phyloP scores from a whole-genome alignment of 2,888 invertebrate species.

The Muscina levida region DNA sequence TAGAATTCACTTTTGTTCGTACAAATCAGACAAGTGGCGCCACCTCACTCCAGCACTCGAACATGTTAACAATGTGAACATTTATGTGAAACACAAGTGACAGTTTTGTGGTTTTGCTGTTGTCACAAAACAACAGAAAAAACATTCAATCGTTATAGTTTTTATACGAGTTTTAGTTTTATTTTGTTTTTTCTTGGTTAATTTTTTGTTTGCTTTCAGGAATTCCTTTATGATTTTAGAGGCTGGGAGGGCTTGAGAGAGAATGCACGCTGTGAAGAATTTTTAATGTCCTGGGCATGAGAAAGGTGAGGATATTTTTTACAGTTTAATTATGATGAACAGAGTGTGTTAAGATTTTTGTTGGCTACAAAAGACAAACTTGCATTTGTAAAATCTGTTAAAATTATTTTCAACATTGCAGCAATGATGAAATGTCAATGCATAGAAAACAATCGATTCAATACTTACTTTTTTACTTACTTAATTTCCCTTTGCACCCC shows the following conservation, averaged over 20 bases:
- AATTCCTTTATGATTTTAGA: conserved; percentile 50
- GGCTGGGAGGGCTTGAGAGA: background rate
- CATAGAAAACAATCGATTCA: too few relatives aligned
- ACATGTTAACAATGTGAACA: conserved; percentile 54
- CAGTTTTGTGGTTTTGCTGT: conserved; percentile 61
- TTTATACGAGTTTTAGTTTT: conserved; percentile 11
- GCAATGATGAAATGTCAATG: too few relatives aligned
- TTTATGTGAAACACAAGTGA: conserved; percentile 59
- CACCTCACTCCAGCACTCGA: conserved; percentile 38
- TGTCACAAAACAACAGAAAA: background rate
- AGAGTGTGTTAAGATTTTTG: too few relatives aligned
- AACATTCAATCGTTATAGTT: conserved; percentile 20
- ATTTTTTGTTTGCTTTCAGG: background rate
- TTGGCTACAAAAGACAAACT: too few relatives aligned
- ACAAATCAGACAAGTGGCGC: conserved; percentile 63
- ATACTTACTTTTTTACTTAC: too few relatives aligned
- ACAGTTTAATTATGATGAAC: too few relatives aligned
- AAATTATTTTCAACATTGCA: too few relatives aligned
- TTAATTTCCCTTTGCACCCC: too few relatives aligned
- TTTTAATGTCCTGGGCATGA: conserved; percentile 64
- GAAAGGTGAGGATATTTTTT: conserved; percentile 2
- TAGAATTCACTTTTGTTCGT: conserved; percentile 32
- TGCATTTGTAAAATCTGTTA: too few relatives aligned
- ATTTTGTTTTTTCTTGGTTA: too few relatives aligned
- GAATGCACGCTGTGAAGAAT: conserved; percentile 62